These are phyloP conservation scores for Branchipolynoe longqiensis DNA, from an alignment of 2,888 invertebrate genomes.

Conservation along the genomic window DNA sequence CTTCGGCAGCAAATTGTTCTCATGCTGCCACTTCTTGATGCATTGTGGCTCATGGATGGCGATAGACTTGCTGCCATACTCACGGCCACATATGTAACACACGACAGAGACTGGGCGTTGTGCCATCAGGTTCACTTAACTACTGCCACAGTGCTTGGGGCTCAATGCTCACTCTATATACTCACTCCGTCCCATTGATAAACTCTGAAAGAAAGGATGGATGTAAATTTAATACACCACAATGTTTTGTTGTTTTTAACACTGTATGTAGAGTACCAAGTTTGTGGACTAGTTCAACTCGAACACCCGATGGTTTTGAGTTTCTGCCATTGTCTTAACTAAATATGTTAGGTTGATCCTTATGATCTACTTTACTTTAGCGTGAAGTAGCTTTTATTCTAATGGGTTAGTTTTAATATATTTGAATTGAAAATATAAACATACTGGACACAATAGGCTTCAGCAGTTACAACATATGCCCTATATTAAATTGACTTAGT, in stretches of 20 bases:
- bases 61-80: conserved; percentile 86
- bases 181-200: background rate
- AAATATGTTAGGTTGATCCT: too few species aligned
- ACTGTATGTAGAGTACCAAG: too few species aligned
- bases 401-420: too few species aligned
- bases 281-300: too few species aligned
- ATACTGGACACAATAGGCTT: too few species aligned
- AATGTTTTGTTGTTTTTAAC: background rate
- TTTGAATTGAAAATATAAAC: too few species aligned
- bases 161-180: background rate
- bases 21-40: conserved; percentile 85
- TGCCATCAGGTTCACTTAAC: background rate
- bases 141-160: background rate
- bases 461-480: too few species aligned
- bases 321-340: too few species aligned
- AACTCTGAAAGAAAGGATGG: background rate
- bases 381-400: too few species aligned
- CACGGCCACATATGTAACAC: conserved; percentile 87
- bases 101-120: conserved; percentile 56
- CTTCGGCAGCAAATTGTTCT: conserved; percentile 85
- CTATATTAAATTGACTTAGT: too few species aligned
- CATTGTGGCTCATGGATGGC: conserved; percentile 87
- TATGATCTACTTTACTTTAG: too few species aligned
- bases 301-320: too few species aligned
- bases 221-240: background rate